phyloP scores from a whole-genome alignment of 2,797 vertebrate genomes.

The Hoplostethus atlanticus region DNA sequence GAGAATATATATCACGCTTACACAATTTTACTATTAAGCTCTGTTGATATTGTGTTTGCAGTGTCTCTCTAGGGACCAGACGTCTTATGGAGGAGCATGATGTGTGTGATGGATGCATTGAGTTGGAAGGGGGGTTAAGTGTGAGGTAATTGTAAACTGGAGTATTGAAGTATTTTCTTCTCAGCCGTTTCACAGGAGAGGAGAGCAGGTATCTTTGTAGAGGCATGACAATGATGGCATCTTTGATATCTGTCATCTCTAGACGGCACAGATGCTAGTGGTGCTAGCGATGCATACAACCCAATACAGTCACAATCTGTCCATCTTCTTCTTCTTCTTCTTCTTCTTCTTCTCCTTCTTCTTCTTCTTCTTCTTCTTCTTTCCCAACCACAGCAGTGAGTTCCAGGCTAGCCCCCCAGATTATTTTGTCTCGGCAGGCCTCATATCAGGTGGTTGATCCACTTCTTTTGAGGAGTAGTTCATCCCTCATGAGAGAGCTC shows the following conservation, averaged over 20 bases:
- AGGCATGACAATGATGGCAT: constrained; percentile 51
- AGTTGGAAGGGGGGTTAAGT: constrained; percentile 26
- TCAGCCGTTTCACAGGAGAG: constrained; percentile 24
- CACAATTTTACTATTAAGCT: constrained; percentile 39
- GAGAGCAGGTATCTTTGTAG: constrained; percentile 27
- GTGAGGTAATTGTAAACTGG: constrained; percentile 42
- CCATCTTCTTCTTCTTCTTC: constrained; percentile 19
- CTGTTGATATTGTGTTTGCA: constrained; percentile 41
- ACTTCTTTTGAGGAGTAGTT: constrained; percentile 62
- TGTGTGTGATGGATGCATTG: background rate
- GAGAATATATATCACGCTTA: constrained; percentile 35
- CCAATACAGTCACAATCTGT: constrained; percentile 44
- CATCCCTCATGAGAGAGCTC: constrained; percentile 66
- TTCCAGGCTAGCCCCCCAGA: constrained; percentile 5
- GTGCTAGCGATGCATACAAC: constrained; percentile 27
- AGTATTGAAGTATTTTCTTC: constrained; percentile 34
- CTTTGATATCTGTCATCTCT: constrained; percentile 58
- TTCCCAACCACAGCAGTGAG: constrained; percentile 23
- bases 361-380: no score
- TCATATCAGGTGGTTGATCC: constrained; percentile 63
- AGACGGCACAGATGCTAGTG: constrained; percentile 28
- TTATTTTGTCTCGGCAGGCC: constrained; percentile 60
- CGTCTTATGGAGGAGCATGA: constrained; percentile 19
- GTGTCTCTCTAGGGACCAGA: constrained; percentile 20
- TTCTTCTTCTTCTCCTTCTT: background rate